These are phyloP conservation scores for Aporophyla nigra DNA, from an alignment of 2,888 invertebrate species.

Conservation along the genomic window DNA sequence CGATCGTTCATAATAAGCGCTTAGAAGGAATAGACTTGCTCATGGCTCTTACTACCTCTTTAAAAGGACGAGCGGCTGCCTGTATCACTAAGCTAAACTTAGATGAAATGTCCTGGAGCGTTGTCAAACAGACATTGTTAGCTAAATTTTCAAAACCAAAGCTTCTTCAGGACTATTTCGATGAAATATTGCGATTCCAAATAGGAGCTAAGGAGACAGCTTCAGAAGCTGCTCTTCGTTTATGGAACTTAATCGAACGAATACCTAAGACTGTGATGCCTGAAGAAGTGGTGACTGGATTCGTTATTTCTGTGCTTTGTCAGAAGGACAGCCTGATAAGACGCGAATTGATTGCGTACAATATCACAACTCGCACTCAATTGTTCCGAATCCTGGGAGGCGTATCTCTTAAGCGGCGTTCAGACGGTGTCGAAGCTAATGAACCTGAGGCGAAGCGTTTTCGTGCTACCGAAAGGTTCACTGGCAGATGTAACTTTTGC, in stretches of 20 bases:
- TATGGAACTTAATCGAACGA: too few relatives aligned
- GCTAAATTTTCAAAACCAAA: constrained; percentile 16
- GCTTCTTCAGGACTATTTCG: constrained; percentile 61
- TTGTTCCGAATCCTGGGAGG: background rate
- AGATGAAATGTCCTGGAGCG: background rate
- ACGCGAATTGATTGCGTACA: background rate
- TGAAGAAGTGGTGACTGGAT: too few relatives aligned
- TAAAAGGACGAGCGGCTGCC: constrained; percentile 62
- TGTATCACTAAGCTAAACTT: constrained; percentile 8
- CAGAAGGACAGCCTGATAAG: background rate
- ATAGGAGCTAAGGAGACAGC: too few relatives aligned
- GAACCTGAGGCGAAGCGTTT: constrained; percentile 1
- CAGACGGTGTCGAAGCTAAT: background rate
- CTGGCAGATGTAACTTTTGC: constrained; percentile 4
- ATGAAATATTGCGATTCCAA: constrained; percentile 46
- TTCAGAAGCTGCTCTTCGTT: too few relatives aligned
- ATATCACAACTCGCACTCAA: background rate
- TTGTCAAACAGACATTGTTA: background rate
- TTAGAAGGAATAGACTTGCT: constrained; percentile 30
- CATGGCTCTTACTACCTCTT: constrained; percentile 56
- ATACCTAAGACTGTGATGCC: too few relatives aligned
- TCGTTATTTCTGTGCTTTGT: too few relatives aligned
- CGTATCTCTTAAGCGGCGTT: background rate
- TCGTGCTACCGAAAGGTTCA: constrained; percentile 2
- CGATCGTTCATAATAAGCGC: too few relatives aligned